A percentile compares a stretch with the other conserved stretches of the same genome.
phyloP scores from a whole-genome alignment of 2,113 vertebrate species.

The Pavo muticus region DNA sequence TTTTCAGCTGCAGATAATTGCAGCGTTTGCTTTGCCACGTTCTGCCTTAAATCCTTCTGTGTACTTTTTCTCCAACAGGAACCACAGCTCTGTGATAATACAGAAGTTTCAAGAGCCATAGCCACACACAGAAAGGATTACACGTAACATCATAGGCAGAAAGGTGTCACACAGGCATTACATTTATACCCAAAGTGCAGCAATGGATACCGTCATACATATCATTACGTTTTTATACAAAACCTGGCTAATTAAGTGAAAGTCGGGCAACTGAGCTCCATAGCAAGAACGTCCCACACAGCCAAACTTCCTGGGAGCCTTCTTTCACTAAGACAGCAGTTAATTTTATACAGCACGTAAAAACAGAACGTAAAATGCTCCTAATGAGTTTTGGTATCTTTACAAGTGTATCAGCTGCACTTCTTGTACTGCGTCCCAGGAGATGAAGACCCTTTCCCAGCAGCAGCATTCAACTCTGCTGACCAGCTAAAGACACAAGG shows the following conservation, averaged over 20 bases:
- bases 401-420: neutral
- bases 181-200: conserved; percentile 9
- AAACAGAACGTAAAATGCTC: neutral
- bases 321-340: neutral
- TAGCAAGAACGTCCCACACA: neutral
- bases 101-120: conserved; percentile 62
- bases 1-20: conserved; percentile 96
- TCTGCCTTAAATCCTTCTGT: conserved; percentile 76
- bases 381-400: neutral
- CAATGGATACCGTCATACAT: neutral
- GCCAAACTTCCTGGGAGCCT: neutral
- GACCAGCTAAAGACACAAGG: neutral
- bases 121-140: conserved; percentile 51
- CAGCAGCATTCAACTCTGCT: neutral
- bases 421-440: neutral
- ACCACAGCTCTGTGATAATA: conserved; percentile 58
- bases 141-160: conserved; percentile 12
- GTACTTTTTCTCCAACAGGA: conserved; percentile 65
- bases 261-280: neutral
- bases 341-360: neutral
- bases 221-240: neutral
- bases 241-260: neutral
- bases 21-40: conserved; percentile 77
- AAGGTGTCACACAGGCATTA: conserved; percentile 2
- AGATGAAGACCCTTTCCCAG: neutral